Base-by-base conservation (phyloP, 2,888 invertebrate species). In the Halictus ligatus region DNA sequence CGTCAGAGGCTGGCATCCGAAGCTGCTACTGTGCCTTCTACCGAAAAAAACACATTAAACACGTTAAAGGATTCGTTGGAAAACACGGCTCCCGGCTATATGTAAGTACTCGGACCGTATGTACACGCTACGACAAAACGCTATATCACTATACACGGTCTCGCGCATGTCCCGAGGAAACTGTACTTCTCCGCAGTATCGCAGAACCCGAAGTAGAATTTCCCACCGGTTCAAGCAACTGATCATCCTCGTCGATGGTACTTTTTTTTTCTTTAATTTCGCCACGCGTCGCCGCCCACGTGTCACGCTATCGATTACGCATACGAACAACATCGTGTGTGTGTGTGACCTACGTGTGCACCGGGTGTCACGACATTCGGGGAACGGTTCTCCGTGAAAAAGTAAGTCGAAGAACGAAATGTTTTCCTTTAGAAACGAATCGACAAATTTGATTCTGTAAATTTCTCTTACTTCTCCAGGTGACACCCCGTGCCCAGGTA, bases 1-100 rank as follows among this genome's bases (percentile, higher is more conserved):
- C 87, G 93, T 92, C 89, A 94, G 88, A 88, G 94, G 93, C 87
- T 93, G 93, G 89, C 94, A 94, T 90, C 93, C 94, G 89, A 94
- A 94, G 92, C 93, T 94, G 93, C 95, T 95, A 91, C 95, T 95
- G 91, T 95, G 94, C 88, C 95, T 94, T 92, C 95, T 95, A 89
- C 69, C 80, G 74, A 88, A 86, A 88, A 88, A 86, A 88, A 82
- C 67, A 80, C 60, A 86, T 86, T 83, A 88, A 77, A 80, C 72
- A 77, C 75, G 64, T 83, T 86, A 81, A 64, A 72, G 69, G 35
- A 69, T 71, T 67, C 72, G 69, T 40, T 75, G 40, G n/a, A 18
- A 18, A 73, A 73, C 21, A 18, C 64, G 58, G 50, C 58, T 54
- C 54, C 54, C 43, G 40, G 40, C 75, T 75, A n/a, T n/a, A n/a